phyloP scores from a whole-genome alignment of 2,113 vertebrate species.

The Anarrhichthys ocellatus region DNA sequence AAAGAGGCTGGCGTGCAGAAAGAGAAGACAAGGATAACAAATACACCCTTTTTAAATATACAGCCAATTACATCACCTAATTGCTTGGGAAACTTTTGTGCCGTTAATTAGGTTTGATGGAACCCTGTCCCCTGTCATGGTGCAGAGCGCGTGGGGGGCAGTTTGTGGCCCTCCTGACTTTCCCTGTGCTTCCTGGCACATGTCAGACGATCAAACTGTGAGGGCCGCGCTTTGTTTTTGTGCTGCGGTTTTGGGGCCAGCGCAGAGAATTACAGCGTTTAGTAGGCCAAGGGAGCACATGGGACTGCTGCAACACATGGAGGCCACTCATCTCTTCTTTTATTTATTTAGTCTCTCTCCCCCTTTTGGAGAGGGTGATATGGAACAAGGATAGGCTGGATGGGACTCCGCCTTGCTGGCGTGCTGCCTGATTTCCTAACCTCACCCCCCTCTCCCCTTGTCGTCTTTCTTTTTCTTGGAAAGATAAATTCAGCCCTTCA shows the following conservation, averaged over 20 bases:
- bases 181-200: conserved; percentile 65
- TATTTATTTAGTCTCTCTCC: not conserved
- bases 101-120: not conserved
- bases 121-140: too few species aligned
- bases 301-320: conserved; percentile 82
- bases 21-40: not conserved
- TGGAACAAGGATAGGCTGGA: conserved; percentile 62
- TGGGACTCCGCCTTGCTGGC: conserved; percentile 66
- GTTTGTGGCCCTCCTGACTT: conserved; percentile 52
- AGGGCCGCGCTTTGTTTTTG: conserved; percentile 69
- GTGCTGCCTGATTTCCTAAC: conserved; percentile 34
- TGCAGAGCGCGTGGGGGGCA: too few species aligned
- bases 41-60: not conserved
- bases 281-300: conserved; percentile 78
- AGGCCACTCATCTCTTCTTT: conserved; percentile 60
- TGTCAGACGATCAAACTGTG: conserved; percentile 59
- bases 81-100: not conserved
- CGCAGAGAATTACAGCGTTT: conserved; percentile 74
- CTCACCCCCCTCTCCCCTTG: not conserved
- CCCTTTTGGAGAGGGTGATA: conserved; percentile 48
- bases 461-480: conserved; percentile 42
- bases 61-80: conserved; percentile 29
- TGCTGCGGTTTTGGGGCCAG: conserved; percentile 66
- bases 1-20: conserved; percentile 27
- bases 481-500: conserved; percentile 57